Percentiles rank a stretch among this genome's conserved stretches.
Conservation (phyloP, 2,888 invertebrate species). For the Mantis religiosa region DNA sequence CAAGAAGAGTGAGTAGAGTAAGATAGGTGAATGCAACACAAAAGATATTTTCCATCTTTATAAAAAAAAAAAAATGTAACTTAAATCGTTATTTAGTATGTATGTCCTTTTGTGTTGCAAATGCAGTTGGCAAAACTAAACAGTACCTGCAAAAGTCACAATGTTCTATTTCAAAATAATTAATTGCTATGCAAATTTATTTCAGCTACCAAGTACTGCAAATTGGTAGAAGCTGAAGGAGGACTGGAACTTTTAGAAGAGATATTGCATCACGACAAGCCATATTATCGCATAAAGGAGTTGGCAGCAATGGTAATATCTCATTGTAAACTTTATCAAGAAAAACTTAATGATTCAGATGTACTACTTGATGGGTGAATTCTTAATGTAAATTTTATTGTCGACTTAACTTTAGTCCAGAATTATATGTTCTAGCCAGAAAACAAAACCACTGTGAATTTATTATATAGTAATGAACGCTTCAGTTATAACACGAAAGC, state of each 20-base stretch:
- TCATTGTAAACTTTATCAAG: slow-evolving; percentile 51
- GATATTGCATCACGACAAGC: slow-evolving; percentile 57
- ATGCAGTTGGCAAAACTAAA: too few relatives aligned
- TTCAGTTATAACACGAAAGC: not conserved
- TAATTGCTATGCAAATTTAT: not conserved
- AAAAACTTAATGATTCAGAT: not conserved
- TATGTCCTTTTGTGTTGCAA: too few relatives aligned
- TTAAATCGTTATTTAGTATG: too few relatives aligned
- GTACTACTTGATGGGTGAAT: slow-evolving; percentile 19
- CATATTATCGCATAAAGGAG: slow-evolving; percentile 63
- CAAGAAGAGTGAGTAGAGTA: too few relatives aligned
- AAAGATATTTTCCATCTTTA: too few relatives aligned
- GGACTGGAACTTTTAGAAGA: slow-evolving; percentile 71
- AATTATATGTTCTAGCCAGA: not conserved
- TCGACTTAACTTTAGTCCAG: too few relatives aligned
- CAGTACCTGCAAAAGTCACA: too few relatives aligned
- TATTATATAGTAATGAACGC: not conserved
- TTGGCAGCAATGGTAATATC: slow-evolving; percentile 64
- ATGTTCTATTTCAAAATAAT: too few relatives aligned
- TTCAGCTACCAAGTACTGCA: slow-evolving; percentile 88
- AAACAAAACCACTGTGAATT: not conserved
- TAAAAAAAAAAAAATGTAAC: too few relatives aligned
- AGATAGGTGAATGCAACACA: too few relatives aligned
- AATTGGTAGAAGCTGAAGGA: slow-evolving; percentile 78
- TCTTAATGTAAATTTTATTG: not conserved